Base-by-base conservation (phyloP, 2,797 vertebrate species). In the Danio kyathit region DNA sequence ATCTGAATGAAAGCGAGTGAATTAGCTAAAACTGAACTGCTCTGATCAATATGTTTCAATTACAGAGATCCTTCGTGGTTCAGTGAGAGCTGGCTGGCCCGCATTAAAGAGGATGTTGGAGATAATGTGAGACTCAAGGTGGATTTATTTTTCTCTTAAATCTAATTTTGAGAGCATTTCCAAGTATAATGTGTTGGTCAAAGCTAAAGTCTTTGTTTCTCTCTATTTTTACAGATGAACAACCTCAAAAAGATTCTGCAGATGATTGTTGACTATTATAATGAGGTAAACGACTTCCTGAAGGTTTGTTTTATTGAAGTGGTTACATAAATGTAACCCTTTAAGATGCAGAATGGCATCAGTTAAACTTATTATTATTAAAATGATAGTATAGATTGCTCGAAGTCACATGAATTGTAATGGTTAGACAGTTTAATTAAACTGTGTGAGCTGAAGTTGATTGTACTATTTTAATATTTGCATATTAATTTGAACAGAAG, bases 161-260 rank as follows among this genome's bases (percentile, higher is more conserved):
- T 49, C 6, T n/a, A 16, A 51, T 79, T 71, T 71, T 61, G 17
- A 61, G n/a, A 19, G 17, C 4, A 52, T 3, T 43, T 13, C 6
- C 13, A 44, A 41, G 11, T 61, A 43, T 17, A 51, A 49, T 51
- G 5, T 78, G 16, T 51, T 21, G 14, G 49, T 57, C 14, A 60
- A 29, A 29, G 17, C 7, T 29, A 0, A 54, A 29, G 43, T 46
- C 21, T 73, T 73, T 41, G 7, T 43, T 60, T 48, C 44, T 41
- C 6, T 71, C 6, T 54, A 12, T 90, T 21, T 89, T n/a, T 86
- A 83, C 89, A 99, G 98, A 92, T 97, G 91, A 99, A 94, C 93
- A 99, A 99, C 91, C 91, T 99, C 83, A 99, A 99, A 94, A 99
- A 99, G 91, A 92, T 99, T 81, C 95, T 98, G 81, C 97, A 99